A percentile compares a stretch with the other conserved stretches of the same genome.
Conservation (phyloP, 1,140 invertebrate species). For the Cotesia chilonis region DNA sequence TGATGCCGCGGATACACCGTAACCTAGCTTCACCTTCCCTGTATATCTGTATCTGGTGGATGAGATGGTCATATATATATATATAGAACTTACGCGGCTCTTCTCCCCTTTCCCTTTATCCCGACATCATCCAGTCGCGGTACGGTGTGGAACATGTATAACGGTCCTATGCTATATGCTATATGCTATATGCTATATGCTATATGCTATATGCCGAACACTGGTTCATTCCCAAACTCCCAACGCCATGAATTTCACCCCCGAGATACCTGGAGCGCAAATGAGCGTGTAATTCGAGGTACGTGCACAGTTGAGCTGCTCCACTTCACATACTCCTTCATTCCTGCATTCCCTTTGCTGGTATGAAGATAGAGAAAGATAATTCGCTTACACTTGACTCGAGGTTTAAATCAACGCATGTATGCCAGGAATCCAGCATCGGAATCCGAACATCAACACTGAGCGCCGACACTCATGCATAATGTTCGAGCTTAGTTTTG, state of each 20-base stretch:
- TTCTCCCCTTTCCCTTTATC: constrained; percentile 13
- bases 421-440: no score
- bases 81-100: constrained; percentile 25
- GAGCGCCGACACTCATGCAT: no score
- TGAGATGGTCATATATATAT: not conserved
- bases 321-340: no score
- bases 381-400: constrained; percentile 23
- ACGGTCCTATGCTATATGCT: not conserved
- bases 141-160: not conserved
- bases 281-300: constrained; percentile 29
- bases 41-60: not conserved
- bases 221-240: no score
- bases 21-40: constrained; percentile 10
- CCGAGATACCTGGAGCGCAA: constrained; percentile 27
- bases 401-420: constrained; percentile 15
- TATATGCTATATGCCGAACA: no score
- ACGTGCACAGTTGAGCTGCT: constrained; percentile 1
- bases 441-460: no score
- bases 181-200: not conserved
- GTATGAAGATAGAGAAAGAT: constrained; percentile 7
- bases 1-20: constrained; percentile 28
- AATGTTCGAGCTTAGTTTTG: not conserved
- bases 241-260: constrained; percentile 14
- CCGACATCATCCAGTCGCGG: not conserved
- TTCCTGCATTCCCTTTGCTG: no score